These are phyloP conservation scores for Cryptophagus acutangulus DNA, from an alignment of 2,888 invertebrate species.

Conservation along the genomic window DNA sequence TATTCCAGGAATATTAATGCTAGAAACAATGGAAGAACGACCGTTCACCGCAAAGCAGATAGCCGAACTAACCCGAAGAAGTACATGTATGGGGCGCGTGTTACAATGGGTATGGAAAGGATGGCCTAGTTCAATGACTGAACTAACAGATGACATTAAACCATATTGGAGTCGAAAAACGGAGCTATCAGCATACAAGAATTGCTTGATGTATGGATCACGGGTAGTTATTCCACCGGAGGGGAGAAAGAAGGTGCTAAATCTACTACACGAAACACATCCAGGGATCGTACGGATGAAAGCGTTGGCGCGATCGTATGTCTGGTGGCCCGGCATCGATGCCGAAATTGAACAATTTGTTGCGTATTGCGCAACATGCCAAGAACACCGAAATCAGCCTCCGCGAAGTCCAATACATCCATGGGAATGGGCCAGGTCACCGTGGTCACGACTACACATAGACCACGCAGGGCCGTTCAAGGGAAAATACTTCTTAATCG, in stretches of 20 bases:
- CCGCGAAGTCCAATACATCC: conserved; percentile 9
- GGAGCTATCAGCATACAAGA: conserved; percentile 10
- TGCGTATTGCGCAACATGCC: conserved; percentile 8
- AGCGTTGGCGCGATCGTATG: conserved; percentile 8
- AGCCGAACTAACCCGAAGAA: background rate
- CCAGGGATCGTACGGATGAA: conserved; percentile 13
- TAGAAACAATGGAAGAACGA: background rate
- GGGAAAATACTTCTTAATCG: conserved; percentile 6
- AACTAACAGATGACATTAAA: too few species aligned
- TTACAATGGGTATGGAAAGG: background rate
- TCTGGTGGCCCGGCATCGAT: conserved; percentile 15
- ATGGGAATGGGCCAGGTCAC: conserved; percentile 7
- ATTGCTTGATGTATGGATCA: conserved; percentile 8
- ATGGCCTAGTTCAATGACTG: background rate
- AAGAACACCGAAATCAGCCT: conserved; percentile 8
- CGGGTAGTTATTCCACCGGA: conserved; percentile 11
- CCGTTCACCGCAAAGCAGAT: background rate
- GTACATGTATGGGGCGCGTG: background rate
- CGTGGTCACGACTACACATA: conserved; percentile 12
- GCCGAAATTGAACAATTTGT: conserved; percentile 7
- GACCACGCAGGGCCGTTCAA: conserved; percentile 12
- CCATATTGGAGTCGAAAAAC: background rate
- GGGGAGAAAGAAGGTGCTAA: conserved; percentile 5
- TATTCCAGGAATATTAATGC: too few species aligned
- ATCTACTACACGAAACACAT: conserved; percentile 11